Evolutionary conservation across 2,797 vertebrate species (phyloP), one percentile per base, ranked within the genome.

Genomic region (Sebastolobus altivelis): DNA sequence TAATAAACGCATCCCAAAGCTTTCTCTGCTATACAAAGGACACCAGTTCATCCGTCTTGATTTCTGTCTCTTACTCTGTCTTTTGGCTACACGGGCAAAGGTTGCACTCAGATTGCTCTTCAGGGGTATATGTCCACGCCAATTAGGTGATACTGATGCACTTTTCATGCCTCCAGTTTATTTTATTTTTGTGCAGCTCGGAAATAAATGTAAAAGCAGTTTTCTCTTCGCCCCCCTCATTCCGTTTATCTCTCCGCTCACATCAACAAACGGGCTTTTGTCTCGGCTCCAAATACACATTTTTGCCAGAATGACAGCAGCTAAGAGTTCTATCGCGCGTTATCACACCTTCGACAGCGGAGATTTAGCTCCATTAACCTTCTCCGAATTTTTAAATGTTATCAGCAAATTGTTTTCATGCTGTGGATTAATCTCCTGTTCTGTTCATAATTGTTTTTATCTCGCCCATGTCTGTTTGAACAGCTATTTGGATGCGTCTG

Each of bases 381-480:
- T 86, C 77, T 88, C 62, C 11, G 71, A 38, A 84, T 79, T 81
- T 81, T 66, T 46, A 79, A 84, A 87, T 75, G 81, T 74, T 89
- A 91, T 86, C 83, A 79, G 80, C 60, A 82, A 88, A 91, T 77
- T 76, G 77, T 83, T 85, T 89, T 82, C 79, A 73, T 83, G 81
- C 60, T 77, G 68, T 14, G 77, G 86, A 80, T 69, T 88, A 82
- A 89, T 89, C 76, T 83, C 61, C 73, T 76, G 71, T 85, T 93
- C 85, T 72, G 88, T 72, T 88, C 83, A 65, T 93, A 89, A 91
- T 89, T 84, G 61, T 49, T 81, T 82, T 90, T 78, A 86, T 83
- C 79, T 70, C 5, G 4, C 63, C 58, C 67, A 13, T 88, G 89
- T 91, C 88, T 88, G 80, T 92, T 93, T 93, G 88, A 92, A 88